Percentiles rank a stretch among this genome's conserved stretches.
Evolutionary conservation across 2,113 vertebrate genomes (phyloP).

Genomic region (Lophotis ruficrista): DNA sequence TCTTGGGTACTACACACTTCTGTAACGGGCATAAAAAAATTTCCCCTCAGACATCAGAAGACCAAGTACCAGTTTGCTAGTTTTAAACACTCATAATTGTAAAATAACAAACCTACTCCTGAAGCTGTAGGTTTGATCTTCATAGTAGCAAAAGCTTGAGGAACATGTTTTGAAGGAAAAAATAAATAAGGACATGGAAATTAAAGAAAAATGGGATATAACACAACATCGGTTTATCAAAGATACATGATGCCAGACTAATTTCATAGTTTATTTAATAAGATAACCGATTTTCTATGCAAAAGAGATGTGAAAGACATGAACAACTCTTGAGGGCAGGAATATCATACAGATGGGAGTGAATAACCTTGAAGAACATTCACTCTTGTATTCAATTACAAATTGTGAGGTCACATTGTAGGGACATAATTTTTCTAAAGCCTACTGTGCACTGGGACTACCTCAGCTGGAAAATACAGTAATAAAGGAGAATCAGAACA

Average conservation of each 20-base stretch:
- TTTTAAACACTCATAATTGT: not conserved
- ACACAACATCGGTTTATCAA: not conserved
- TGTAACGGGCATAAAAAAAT: not conserved
- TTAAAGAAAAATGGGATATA: not conserved
- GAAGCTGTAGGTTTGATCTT: conserved; percentile 36
- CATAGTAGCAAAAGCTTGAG: not conserved
- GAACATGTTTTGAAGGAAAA: conserved; percentile 17
- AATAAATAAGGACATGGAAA: not conserved
- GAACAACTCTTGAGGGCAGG: not conserved
- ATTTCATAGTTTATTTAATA: not conserved
- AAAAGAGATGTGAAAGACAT: not conserved
- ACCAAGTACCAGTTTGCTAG: not conserved
- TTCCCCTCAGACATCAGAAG: not conserved
- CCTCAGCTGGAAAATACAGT: not conserved
- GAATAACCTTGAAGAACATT: not conserved
- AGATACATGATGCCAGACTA: not conserved
- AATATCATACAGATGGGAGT: not conserved
- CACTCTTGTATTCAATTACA: not conserved
- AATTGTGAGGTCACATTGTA: conserved; percentile 8
- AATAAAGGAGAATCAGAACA: conserved; percentile 2
- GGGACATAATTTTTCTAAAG: not conserved
- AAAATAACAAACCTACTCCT: conserved; percentile 37
- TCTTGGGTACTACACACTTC: not conserved
- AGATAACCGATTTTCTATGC: conserved; percentile 7
- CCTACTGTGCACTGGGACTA: not conserved